phyloP scores from a whole-genome alignment of 1,140 invertebrate species.

The Reticulitermes speratus region DNA sequence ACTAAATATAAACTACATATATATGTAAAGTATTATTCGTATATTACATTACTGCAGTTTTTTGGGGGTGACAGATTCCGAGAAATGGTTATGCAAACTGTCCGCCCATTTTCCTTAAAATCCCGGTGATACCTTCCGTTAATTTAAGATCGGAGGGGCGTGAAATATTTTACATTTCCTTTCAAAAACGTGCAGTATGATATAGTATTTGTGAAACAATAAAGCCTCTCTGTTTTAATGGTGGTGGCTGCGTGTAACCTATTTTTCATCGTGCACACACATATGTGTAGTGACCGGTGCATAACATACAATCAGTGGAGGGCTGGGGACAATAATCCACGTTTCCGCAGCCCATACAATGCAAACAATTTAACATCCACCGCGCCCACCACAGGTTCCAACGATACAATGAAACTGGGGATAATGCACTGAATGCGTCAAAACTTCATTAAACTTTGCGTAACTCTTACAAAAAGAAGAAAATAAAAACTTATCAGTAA shows the following conservation, averaged over 20 bases:
- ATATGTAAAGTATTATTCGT: no score
- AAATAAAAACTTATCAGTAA: background rate
- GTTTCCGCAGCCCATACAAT: constrained; percentile 1
- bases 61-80: no score
- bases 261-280: constrained; percentile 15
- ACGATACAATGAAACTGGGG: background rate
- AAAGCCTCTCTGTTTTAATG: background rate
- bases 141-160: no score
- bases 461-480: background rate
- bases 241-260: background rate
- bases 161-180: no score
- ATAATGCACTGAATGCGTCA: background rate
- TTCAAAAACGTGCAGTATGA: background rate
- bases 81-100: no score
- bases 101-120: no score
- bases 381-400: background rate
- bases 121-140: no score
- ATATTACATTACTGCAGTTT: no score
- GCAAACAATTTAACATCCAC: constrained; percentile 1
- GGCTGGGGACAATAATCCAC: background rate
- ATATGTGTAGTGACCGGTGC: background rate
- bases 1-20: no score
- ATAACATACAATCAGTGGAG: background rate
- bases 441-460: background rate
- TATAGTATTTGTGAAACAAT: background rate